phyloP scores from a whole-genome alignment of 2,113 vertebrate species.

The Corydoras sp. region DNA sequence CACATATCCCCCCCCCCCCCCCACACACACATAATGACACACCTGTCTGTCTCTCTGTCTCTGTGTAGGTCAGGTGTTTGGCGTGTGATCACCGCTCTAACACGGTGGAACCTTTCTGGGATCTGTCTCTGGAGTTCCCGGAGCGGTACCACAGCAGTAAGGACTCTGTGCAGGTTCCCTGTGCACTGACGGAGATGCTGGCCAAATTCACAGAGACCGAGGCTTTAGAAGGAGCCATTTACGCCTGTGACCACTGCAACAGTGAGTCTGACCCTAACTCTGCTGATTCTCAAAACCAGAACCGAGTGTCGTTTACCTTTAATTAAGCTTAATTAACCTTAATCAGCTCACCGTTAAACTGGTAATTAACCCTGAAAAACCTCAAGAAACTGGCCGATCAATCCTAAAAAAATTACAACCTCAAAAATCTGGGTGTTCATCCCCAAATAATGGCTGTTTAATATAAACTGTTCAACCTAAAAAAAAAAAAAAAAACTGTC shows the following conservation, averaged over 20 bases:
- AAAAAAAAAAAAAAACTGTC: no score
- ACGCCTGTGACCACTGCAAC: conserved; percentile 97
- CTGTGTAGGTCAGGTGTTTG: conserved; percentile 85
- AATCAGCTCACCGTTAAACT: no score
- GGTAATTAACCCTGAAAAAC: no score
- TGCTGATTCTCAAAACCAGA: no score
- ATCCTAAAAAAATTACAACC: no score
- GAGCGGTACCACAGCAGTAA: conserved; percentile 88
- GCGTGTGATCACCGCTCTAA: conserved; percentile 97
- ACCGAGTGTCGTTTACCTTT: no score
- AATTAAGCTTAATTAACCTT: no score
- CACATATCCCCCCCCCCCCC: no score
- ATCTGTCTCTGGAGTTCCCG: conserved; percentile 94
- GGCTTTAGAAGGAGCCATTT: conserved; percentile 92
- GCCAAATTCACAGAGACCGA: conserved; percentile 98
- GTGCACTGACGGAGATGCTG: conserved; percentile 86
- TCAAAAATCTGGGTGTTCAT: no score
- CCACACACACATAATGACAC: not conserved
- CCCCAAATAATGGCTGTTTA: no score
- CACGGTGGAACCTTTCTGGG: conserved; percentile 97
- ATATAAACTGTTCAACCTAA: no score
- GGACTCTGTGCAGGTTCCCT: conserved; percentile 69
- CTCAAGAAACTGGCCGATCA: no score
- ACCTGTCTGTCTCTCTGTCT: not conserved
- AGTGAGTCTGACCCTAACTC: conserved; percentile 67